Evolutionary conservation across 1,140 invertebrate genomes (phyloP).

Genomic region (Melitaea cinxia): DNA sequence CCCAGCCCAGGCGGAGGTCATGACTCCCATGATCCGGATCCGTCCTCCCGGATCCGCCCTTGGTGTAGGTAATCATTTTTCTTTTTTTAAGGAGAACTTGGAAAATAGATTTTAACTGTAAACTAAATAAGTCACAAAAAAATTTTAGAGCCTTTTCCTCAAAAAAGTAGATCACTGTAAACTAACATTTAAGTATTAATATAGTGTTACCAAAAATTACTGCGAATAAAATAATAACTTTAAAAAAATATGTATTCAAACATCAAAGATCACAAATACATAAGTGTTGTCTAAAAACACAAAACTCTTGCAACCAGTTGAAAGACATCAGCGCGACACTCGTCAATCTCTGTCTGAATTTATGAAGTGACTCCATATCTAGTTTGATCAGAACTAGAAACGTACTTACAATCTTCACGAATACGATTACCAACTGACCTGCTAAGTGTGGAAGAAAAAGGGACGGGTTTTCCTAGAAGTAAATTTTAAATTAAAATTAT

Average conservation of each 20-base stretch:
- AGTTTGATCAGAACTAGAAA: conserved; percentile 41
- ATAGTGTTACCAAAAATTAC: not conserved
- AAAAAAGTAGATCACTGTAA: too few relatives aligned
- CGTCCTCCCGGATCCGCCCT: too few relatives aligned
- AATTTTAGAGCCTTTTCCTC: too few relatives aligned
- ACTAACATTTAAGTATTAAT: too few relatives aligned
- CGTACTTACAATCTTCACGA: conserved; percentile 46
- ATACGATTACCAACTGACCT: conserved; percentile 50
- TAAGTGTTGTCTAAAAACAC: conserved; percentile 58
- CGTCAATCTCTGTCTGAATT: conserved; percentile 45
- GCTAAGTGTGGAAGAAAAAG: conserved; percentile 58
- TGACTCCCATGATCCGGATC: too few relatives aligned
- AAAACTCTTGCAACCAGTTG: conserved; percentile 69
- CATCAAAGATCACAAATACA: conserved; percentile 61
- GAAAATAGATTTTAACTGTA: too few relatives aligned
- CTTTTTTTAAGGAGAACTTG: too few relatives aligned
- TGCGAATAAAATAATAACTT: not conserved
- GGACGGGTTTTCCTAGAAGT: conserved; percentile 59
- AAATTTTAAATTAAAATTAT: not conserved
- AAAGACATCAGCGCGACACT: conserved; percentile 54
- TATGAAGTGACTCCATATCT: conserved; percentile 40
- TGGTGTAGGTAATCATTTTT: too few relatives aligned
- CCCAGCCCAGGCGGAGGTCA: too few relatives aligned
- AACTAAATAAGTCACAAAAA: too few relatives aligned
- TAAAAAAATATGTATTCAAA: not conserved